Evolutionary conservation across 2,888 invertebrate species (phyloP), one percentile per base, ranked within the genome.

Genomic region (Seira ritae): DNA sequence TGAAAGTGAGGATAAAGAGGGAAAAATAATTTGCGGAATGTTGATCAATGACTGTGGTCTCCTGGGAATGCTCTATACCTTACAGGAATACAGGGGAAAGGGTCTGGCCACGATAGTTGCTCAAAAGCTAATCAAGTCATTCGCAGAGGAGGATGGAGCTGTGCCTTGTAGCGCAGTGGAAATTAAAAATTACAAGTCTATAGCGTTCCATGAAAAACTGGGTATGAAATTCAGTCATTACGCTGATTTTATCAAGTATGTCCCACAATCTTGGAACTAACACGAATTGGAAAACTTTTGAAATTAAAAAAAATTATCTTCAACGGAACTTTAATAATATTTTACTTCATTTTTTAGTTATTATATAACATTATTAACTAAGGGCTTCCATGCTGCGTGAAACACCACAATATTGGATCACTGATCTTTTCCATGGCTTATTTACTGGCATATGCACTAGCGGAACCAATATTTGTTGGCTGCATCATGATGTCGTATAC

Each of bases 401-500:
- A n/a, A n/a, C n/a, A n/a, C n/a, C n/a, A n/a, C n/a, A 31, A 31
- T 31, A 31, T 31, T 31, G 31, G 8, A n/a, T n/a, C n/a, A n/a
- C n/a, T n/a, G 31, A 31, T 31, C 31, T 8, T 31, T 8, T 31
- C 8, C 31, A 31, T 4, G 31, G 8, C 8, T 31, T 31, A 31
- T 8, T 31, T 31, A 31, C 3, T 31, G 8, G 31, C 31, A 8
- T 80, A 80, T 15, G 80, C 68, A 22, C 46, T n/a, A 1, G 31
- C n/a, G 4, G 60, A 37, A 2, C 73, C 80, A 8, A 80, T 4
- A 24, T 20, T 37, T 6, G 80, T 80, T 37, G 84, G 84, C 22
- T 80, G 80, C 17, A 84, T 60, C 62, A 72, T 10, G 12, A 84
- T 80, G 31, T 84, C 84, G 20, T 80, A 76, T 2, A 84, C 68